phyloP scores from a whole-genome alignment of 2,888 invertebrate genomes.

The Parascotia fuliginaria region DNA sequence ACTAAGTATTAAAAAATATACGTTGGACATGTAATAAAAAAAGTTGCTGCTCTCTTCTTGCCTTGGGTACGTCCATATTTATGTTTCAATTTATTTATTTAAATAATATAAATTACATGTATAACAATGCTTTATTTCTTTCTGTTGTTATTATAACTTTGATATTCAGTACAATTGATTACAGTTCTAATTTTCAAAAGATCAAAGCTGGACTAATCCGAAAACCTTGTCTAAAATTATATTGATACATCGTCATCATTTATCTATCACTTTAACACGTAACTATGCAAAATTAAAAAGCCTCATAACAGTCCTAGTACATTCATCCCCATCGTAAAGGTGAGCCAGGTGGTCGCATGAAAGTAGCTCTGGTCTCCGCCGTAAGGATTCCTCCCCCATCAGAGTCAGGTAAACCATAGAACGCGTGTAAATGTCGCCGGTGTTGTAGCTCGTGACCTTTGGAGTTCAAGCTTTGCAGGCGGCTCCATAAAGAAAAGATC shows the following conservation, averaged over 20 bases:
- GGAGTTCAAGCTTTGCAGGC: constrained; percentile 74
- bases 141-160: not conserved
- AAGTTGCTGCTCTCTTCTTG: no score
- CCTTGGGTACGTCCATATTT: no score
- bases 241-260: constrained; percentile 16
- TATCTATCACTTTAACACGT: constrained; percentile 34
- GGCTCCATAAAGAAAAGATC: constrained; percentile 78
- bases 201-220: not conserved
- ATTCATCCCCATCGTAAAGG: constrained; percentile 78
- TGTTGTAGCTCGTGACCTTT: constrained; percentile 77
- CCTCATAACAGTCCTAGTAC: constrained; percentile 20
- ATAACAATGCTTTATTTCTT: not conserved
- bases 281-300: constrained; percentile 33
- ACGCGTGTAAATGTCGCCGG: constrained; percentile 72
- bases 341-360: constrained; percentile 78
- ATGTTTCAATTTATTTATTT: no score
- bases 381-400: constrained; percentile 64
- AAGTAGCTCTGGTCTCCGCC: constrained; percentile 72
- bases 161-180: not conserved
- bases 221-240: constrained; percentile 14
- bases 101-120: no score
- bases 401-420: constrained; percentile 70
- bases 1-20: no score
- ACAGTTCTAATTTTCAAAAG: not conserved
- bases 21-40: no score